Evolutionary conservation across 2,797 vertebrate genomes (phyloP).

Genomic region (Ctenopoma kingsleyae): DNA sequence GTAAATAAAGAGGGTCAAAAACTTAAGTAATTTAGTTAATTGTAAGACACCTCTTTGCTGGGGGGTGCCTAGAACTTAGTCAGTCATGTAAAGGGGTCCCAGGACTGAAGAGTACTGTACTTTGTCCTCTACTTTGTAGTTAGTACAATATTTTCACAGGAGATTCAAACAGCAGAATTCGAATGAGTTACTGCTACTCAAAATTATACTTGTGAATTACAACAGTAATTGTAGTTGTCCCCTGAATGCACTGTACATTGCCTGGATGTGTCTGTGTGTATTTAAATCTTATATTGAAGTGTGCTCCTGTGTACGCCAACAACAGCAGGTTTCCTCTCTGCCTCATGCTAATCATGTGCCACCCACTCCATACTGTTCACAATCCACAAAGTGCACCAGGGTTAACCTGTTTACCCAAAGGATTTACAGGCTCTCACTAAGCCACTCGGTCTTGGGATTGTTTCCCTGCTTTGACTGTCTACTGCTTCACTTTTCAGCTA

Average conservation of each 20-base stretch:
- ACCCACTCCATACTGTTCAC: conserved; percentile 36
- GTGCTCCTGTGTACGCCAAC: conserved; percentile 2
- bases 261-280: too few relatives aligned
- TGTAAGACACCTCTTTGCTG: too few relatives aligned
- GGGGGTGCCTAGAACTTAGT: too few relatives aligned
- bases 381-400: conserved; percentile 38
- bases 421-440: conserved; percentile 64
- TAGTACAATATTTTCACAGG: not conserved
- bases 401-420: conserved; percentile 60
- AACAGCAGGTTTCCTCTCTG: conserved; percentile 38
- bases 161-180: not conserved
- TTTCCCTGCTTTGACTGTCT: conserved; percentile 25
- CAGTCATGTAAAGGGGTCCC: too few relatives aligned
- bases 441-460: conserved; percentile 35
- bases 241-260: not conserved
- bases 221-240: not conserved
- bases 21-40: too few relatives aligned
- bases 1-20: too few relatives aligned
- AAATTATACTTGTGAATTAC: not conserved
- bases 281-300: not conserved
- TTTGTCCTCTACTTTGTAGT: too few relatives aligned
- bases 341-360: conserved; percentile 63
- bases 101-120: too few relatives aligned
- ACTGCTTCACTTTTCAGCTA: conserved; percentile 26
- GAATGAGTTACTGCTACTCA: not conserved